These are phyloP conservation scores for Mythimna vitellina DNA, from an alignment of 2,888 invertebrate species.

Conservation along the genomic window DNA sequence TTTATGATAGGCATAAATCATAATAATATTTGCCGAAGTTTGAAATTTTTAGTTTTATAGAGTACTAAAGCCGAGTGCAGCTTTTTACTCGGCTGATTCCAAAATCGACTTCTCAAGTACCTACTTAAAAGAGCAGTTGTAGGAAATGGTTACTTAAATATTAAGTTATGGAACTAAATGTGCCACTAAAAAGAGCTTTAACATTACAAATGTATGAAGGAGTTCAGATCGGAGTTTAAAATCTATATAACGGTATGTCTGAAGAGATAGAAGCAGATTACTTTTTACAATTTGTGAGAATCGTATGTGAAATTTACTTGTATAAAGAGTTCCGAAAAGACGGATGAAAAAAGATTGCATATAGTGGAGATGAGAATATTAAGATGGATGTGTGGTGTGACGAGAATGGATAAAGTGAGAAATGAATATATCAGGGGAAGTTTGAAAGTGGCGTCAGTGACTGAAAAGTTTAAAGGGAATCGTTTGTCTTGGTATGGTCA, in stretches of 20 bases:
- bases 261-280: not conserved
- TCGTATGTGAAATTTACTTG: not conserved
- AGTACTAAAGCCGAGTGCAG: not conserved
- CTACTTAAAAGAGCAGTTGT: constrained; percentile 26
- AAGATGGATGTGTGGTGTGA: too few species aligned
- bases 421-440: too few species aligned
- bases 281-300: not conserved
- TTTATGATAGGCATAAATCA: not conserved
- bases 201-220: not conserved
- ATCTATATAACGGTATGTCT: not conserved
- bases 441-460: too few species aligned
- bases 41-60: not conserved
- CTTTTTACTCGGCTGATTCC: not conserved
- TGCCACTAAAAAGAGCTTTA: constrained; percentile 15
- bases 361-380: too few species aligned
- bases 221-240: constrained; percentile 22
- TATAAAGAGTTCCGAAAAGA: too few species aligned
- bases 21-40: constrained; percentile 3
- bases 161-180: constrained; percentile 2
- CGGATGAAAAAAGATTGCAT: too few species aligned
- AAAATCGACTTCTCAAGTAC: constrained; percentile 5
- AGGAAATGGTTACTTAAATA: constrained; percentile 4
- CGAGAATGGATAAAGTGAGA: too few species aligned
- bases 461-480: too few species aligned
- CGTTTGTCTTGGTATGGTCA: too few species aligned